These are phyloP conservation scores for Villa cingulata DNA, from an alignment of 2,888 invertebrate species.

Conservation along the genomic window DNA sequence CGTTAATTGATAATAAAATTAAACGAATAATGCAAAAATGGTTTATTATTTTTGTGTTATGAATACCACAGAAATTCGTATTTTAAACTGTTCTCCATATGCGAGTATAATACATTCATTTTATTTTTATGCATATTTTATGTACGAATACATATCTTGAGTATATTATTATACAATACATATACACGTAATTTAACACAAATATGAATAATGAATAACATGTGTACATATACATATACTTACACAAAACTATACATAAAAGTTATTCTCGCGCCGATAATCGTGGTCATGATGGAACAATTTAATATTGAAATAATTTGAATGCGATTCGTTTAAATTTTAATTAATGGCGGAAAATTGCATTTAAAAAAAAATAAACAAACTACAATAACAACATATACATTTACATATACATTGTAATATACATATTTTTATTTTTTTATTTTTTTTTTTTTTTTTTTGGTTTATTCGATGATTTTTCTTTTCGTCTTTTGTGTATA, in stretches of 20 bases:
- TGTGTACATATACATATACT: background rate
- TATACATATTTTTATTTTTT: too few species aligned
- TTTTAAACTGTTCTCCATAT: too few species aligned
- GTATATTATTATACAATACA: too few species aligned
- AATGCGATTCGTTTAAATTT: background rate
- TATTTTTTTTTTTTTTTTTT: background rate
- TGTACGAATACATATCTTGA: too few species aligned
- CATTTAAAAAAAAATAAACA: background rate
- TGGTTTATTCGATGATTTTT: background rate
- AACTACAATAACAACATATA: too few species aligned
- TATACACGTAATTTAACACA: too few species aligned
- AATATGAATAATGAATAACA: background rate
- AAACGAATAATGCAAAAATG: background rate
- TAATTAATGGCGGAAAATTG: background rate
- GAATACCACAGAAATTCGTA: background rate
- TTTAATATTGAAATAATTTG: background rate
- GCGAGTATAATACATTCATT: too few species aligned
- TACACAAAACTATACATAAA: background rate
- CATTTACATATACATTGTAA: too few species aligned
- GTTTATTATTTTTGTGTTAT: background rate
- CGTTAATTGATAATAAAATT: background rate
- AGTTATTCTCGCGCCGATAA: background rate
- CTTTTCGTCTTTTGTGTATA: background rate
- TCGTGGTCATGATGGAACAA: background rate
- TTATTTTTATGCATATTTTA: too few species aligned